These are phyloP conservation scores for Seriola quinqueradiata DNA, from an alignment of 2,113 vertebrate species.

Conservation along the genomic window DNA sequence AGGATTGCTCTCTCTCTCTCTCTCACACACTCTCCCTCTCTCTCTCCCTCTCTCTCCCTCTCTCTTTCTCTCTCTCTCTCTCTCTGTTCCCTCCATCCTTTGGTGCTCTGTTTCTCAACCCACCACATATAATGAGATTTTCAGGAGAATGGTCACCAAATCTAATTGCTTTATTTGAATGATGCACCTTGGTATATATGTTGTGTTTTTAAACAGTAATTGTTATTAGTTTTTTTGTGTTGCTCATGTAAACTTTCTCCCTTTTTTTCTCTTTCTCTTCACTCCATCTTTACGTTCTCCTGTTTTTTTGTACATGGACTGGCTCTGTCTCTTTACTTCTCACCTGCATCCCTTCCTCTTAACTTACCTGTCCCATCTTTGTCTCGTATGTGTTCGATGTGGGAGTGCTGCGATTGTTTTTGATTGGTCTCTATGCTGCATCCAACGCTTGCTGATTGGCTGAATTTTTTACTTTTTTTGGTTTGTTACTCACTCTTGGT, in stretches of 20 bases:
- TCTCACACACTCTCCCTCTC: slow-evolving; percentile 11
- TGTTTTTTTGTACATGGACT: slow-evolving; percentile 76
- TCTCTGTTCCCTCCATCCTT: slow-evolving; percentile 69
- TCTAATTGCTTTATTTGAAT: slow-evolving; percentile 85
- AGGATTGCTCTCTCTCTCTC: slow-evolving; percentile 71
- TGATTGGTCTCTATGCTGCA: slow-evolving; percentile 86
- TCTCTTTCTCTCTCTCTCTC: slow-evolving; percentile 18
- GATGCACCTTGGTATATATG: slow-evolving; percentile 83
- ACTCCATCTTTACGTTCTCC: slow-evolving; percentile 66
- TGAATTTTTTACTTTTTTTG: slow-evolving; percentile 62
- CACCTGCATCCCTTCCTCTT: slow-evolving; percentile 78
- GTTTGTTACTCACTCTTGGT: slow-evolving; percentile 81
- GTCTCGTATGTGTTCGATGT: slow-evolving; percentile 82
- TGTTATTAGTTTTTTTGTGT: slow-evolving; percentile 68
- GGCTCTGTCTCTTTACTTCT: slow-evolving; percentile 77
- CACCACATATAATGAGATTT: slow-evolving; percentile 79
- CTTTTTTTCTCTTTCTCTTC: slow-evolving; percentile 59
- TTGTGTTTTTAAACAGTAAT: slow-evolving; percentile 71
- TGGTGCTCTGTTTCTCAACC: slow-evolving; percentile 81
- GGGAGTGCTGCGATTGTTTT: slow-evolving; percentile 84
- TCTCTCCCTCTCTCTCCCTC: slow-evolving; percentile 16
- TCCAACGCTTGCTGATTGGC: slow-evolving; percentile 87
- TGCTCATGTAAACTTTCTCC: slow-evolving; percentile 71
- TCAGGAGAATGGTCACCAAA: slow-evolving; percentile 85
- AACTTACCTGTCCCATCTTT: slow-evolving; percentile 66